Conservation (phyloP, 2,797 vertebrate species). For the Anniella stebbinsi region DNA sequence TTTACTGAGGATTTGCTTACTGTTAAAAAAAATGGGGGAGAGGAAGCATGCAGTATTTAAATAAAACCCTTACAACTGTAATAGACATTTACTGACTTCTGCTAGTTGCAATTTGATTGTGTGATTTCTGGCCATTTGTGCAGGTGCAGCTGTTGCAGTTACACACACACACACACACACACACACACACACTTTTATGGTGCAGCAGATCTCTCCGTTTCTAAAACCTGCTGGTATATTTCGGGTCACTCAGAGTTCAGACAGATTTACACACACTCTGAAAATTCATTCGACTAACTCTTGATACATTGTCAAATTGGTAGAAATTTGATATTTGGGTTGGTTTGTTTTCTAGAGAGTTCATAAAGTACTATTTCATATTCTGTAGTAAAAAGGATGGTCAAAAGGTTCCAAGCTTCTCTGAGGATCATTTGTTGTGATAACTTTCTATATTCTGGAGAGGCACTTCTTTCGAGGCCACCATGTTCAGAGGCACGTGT, state of each 20-base stretch:
- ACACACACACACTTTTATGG: slow-evolving; percentile 77
- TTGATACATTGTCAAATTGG: neutral
- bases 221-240: slow-evolving; percentile 68
- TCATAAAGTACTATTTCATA: neutral
- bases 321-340: neutral
- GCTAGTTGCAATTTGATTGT: slow-evolving; percentile 78
- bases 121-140: slow-evolving; percentile 79
- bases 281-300: neutral
- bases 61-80: slow-evolving; percentile 75
- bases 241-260: slow-evolving; percentile 80
- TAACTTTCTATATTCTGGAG: neutral
- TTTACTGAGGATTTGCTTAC: slow-evolving; percentile 69
- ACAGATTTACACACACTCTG: slow-evolving; percentile 54
- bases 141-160: slow-evolving; percentile 75
- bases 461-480: too few relatives aligned
- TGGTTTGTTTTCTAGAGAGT: neutral
- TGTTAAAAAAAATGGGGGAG: slow-evolving; percentile 78
- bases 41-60: slow-evolving; percentile 77
- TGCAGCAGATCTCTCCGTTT: slow-evolving; percentile 80
- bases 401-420: neutral
- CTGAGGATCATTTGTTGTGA: neutral
- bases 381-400: neutral
- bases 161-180: slow-evolving; percentile 74
- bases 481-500: too few relatives aligned
- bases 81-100: slow-evolving; percentile 79